Evolutionary conservation across 2,888 invertebrate species (phyloP).

Genomic region (Ctena decussata): DNA sequence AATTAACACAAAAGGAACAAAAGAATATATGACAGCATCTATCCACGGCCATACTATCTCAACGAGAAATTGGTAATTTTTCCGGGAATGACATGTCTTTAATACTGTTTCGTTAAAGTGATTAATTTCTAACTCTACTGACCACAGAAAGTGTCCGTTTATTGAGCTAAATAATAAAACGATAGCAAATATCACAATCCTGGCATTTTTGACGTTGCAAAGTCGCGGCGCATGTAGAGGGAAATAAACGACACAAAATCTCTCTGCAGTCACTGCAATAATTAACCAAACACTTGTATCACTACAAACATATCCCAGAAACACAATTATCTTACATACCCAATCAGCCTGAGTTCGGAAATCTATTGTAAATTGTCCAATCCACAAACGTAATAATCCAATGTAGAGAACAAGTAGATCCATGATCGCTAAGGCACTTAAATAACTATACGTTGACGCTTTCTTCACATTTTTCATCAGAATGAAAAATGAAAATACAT

Average conservation of each 20-base stretch:
- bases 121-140: constrained; percentile 57
- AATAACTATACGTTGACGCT: constrained; percentile 83
- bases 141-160: constrained; percentile 79
- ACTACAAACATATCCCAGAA: constrained; percentile 81
- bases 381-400: constrained; percentile 83
- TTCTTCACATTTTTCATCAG: constrained; percentile 81
- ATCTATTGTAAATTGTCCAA: constrained; percentile 80
- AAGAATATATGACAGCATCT: constrained; percentile 83
- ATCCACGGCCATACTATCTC: constrained; percentile 83
- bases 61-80: constrained; percentile 65
- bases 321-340: constrained; percentile 79
- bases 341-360: constrained; percentile 74
- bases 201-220: constrained; percentile 74
- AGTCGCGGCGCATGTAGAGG: constrained; percentile 76
- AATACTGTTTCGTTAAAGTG: constrained; percentile 33
- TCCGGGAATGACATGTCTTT: constrained; percentile 63
- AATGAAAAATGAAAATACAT: constrained; percentile 82
- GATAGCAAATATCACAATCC: constrained; percentile 64
- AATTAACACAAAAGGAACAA: constrained; percentile 83
- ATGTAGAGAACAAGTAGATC: constrained; percentile 83
- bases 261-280: constrained; percentile 72
- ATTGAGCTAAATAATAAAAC: constrained; percentile 63
- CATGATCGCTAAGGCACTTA: constrained; percentile 81
- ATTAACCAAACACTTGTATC: constrained; percentile 84
- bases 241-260: constrained; percentile 79